A percentile compares a stretch with the other conserved stretches of the same genome.
These are phyloP conservation scores for Parnassius mnemosyne DNA, from an alignment of 2,888 invertebrate genomes.

Conservation along the genomic window DNA sequence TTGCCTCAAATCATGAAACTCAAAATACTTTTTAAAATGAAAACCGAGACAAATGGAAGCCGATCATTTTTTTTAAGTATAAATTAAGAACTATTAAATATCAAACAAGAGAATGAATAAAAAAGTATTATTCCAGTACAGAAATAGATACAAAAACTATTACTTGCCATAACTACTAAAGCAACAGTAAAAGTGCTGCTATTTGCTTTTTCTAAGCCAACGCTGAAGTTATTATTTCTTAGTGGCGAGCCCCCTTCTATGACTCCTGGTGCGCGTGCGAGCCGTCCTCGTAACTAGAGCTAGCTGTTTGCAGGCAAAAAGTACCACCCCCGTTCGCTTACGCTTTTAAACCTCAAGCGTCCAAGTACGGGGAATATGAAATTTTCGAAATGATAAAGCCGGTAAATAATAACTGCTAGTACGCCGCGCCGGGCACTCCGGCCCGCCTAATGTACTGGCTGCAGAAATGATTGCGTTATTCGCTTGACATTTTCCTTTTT, in stretches of 20 bases:
- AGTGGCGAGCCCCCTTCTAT: conserved; percentile 52
- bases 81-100: background rate
- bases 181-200: conserved; percentile 38
- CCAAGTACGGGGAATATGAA: conserved; percentile 80
- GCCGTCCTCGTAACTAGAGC: conserved; percentile 58
- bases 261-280: conserved; percentile 54
- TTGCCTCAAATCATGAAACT: too few relatives aligned
- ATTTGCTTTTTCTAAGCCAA: conserved; percentile 52
- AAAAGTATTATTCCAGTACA: conserved; percentile 10
- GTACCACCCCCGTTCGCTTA: conserved; percentile 64
- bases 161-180: conserved; percentile 33
- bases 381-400: conserved; percentile 81
- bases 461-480: conserved; percentile 40
- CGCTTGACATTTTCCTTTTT: too few relatives aligned
- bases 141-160: background rate
- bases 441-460: conserved; percentile 60
- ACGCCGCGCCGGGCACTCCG: conserved; percentile 68
- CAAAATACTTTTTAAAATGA: too few relatives aligned
- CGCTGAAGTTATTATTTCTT: conserved; percentile 75
- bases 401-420: conserved; percentile 80
- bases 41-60: too few relatives aligned
- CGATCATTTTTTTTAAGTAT: too few relatives aligned
- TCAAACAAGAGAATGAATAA: conserved; percentile 13
- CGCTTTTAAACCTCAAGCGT: conserved; percentile 80
- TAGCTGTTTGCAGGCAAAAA: conserved; percentile 72